phyloP scores from a whole-genome alignment of 1,140 invertebrate species.

The Bombyx mandarina region DNA sequence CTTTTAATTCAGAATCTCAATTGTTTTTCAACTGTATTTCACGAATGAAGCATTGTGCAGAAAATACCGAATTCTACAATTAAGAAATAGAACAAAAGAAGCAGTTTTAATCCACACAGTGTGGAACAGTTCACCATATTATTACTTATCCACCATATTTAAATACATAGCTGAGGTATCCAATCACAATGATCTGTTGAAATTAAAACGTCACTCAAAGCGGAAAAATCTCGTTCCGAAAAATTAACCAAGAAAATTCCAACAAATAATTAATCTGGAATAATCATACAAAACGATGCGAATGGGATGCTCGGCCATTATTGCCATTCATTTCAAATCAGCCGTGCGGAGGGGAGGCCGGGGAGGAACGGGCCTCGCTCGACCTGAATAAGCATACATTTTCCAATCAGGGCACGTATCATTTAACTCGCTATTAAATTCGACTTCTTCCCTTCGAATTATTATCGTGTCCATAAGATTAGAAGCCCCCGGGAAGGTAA shows the following conservation, averaged over 20 bases:
- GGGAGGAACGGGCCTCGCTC: constrained; percentile 38
- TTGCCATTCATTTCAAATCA: constrained; percentile 71
- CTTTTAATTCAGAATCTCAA: no score
- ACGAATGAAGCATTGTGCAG: no score
- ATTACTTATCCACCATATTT: no score
- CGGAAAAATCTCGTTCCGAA: constrained; percentile 68
- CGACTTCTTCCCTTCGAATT: constrained; percentile 65
- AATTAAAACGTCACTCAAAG: constrained; percentile 71
- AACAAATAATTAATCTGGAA: constrained; percentile 71
- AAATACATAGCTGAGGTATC: no score
- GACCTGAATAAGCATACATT: constrained; percentile 70
- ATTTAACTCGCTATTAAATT: constrained; percentile 71
- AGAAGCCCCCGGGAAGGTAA: no score
- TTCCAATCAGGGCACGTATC: constrained; percentile 70
- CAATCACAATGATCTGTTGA: constrained; percentile 33
- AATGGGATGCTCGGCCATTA: constrained; percentile 64
- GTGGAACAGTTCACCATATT: no score
- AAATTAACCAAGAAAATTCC: constrained; percentile 69
- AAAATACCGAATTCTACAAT: no score
- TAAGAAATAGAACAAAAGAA: no score
- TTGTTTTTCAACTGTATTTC: no score
- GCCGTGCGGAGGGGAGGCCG: constrained; percentile 46
- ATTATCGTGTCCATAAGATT: constrained; percentile 45
- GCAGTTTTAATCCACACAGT: no score
- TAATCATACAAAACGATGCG: constrained; percentile 71